Conservation (phyloP, 2,888 invertebrate species). For the Sericinus montela region DNA sequence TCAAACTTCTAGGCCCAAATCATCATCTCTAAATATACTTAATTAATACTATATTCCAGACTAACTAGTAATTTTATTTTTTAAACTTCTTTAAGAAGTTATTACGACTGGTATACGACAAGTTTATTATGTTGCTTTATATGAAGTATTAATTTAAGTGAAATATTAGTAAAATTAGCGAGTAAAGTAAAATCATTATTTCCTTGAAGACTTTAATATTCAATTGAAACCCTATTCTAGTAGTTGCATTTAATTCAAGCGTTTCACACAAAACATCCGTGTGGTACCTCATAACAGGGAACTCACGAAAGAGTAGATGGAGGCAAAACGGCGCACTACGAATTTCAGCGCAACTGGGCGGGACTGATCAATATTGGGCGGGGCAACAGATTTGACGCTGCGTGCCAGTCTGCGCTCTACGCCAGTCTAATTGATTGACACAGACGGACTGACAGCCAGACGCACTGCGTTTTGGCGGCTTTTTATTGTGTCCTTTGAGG, state of each 20-base stretch:
- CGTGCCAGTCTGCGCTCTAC: conserved; percentile 56
- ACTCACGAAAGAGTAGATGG: conserved; percentile 33
- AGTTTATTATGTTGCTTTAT: no score
- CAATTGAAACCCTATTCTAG: conserved; percentile 6
- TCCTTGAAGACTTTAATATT: neutral
- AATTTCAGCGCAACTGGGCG: conserved; percentile 63
- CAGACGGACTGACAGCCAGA: conserved; percentile 65
- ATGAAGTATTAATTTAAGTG: no score
- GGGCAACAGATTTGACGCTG: conserved; percentile 54
- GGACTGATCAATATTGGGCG: conserved; percentile 64
- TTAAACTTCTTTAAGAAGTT: no score
- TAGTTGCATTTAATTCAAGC: conserved; percentile 9
- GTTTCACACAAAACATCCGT: conserved; percentile 9
- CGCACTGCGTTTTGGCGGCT: conserved; percentile 49
- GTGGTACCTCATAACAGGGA: conserved; percentile 25
- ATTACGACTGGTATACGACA: no score
- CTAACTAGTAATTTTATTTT: no score
- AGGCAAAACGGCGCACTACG: conserved; percentile 34
- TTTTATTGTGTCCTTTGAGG: conserved; percentile 59
- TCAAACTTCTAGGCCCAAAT: no score
- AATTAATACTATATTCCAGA: no score
- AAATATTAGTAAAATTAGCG: no score
- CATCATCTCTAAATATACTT: no score
- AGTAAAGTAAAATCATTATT: no score
- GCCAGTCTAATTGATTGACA: conserved; percentile 70